Conservation (phyloP, 2,113 vertebrate genomes). For the Sapayoa aenigma region DNA sequence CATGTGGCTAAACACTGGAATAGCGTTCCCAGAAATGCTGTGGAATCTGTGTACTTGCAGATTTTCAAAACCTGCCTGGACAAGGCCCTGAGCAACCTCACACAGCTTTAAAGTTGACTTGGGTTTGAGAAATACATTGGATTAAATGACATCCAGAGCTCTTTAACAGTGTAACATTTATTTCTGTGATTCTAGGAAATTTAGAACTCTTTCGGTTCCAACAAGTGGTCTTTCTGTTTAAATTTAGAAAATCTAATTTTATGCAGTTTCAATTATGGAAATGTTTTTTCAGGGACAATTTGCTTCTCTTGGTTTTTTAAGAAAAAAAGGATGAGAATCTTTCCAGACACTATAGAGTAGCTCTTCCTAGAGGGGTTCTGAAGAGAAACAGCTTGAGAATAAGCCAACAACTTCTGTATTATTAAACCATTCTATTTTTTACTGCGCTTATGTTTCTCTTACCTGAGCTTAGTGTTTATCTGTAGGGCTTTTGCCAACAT, state of each 20-base stretch:
- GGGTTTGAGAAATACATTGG: neutral
- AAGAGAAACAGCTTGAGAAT: neutral
- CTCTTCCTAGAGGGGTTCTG: neutral
- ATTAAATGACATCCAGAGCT: neutral
- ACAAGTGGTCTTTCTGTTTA: neutral
- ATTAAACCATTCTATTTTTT: neutral
- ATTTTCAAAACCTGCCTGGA: neutral
- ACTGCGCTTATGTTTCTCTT: neutral
- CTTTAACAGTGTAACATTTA: neutral
- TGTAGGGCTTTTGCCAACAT: conserved; percentile 97
- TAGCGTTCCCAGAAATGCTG: neutral
- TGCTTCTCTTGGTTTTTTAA: neutral
- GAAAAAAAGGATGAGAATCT: neutral
- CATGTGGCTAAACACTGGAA: neutral
- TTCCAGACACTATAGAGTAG: neutral
- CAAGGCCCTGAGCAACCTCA: neutral
- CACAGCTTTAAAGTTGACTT: neutral
- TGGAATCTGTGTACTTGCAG: neutral
- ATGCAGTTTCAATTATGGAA: neutral
- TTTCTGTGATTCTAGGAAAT: neutral
- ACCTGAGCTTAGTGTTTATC: conserved; percentile 98
- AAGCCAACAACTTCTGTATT: neutral
- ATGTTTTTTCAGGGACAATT: neutral
- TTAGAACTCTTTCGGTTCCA: neutral
- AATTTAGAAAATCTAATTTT: neutral